Conservation (phyloP, 2,888 invertebrate species). For the Pemphredon lugubris region DNA sequence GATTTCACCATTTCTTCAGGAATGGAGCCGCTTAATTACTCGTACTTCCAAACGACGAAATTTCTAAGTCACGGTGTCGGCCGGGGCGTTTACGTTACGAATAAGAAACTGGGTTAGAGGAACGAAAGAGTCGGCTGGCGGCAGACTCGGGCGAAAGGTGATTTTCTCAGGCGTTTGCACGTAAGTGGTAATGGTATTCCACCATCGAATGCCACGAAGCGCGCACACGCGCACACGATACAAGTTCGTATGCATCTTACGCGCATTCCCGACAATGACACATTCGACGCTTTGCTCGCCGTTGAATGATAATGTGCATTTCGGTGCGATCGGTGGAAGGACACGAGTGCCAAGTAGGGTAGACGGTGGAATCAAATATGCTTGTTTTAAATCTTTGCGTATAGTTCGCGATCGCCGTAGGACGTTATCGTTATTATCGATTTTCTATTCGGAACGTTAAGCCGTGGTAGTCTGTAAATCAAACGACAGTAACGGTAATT, state of each 20-base stretch:
- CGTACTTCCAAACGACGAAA: slow-evolving; percentile 6
- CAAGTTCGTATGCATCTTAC: not conserved
- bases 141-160: slow-evolving; percentile 59
- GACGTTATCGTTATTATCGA: too few relatives aligned
- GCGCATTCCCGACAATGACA: too few relatives aligned
- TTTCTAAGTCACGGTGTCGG: not conserved
- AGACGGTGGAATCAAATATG: too few relatives aligned
- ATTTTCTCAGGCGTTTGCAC: slow-evolving; percentile 58
- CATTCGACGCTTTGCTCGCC: too few relatives aligned
- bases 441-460: too few relatives aligned
- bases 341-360: not conserved
- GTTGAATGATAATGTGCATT: too few relatives aligned
- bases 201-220: slow-evolving; percentile 41
- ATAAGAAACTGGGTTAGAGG: slow-evolving; percentile 58
- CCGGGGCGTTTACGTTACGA: slow-evolving; percentile 13
- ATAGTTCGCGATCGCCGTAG: too few relatives aligned
- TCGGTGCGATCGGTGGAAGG: too few relatives aligned
- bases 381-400: too few relatives aligned
- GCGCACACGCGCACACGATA: not conserved
- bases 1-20: slow-evolving; percentile 1
- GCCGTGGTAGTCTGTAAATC: too few relatives aligned
- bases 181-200: slow-evolving; percentile 39
- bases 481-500: too few relatives aligned
- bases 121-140: slow-evolving; percentile 36
- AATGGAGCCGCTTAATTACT: not conserved